phyloP scores from a whole-genome alignment of 2,113 vertebrate species.

The Pterophyllum scalare region DNA sequence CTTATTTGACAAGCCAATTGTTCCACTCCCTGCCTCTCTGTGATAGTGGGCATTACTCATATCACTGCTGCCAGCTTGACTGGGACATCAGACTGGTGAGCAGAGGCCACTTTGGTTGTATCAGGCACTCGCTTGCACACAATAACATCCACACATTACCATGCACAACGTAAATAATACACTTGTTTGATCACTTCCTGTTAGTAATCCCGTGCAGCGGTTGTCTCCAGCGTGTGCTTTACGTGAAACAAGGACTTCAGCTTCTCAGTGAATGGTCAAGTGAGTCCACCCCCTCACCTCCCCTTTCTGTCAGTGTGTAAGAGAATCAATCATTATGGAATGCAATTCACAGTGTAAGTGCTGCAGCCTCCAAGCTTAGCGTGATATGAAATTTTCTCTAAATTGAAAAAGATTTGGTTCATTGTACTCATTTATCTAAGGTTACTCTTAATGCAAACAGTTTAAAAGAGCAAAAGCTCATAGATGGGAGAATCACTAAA shows the following conservation, averaged over 20 bases:
- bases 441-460: neutral
- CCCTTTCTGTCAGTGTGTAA: neutral
- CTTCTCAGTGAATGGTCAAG: slow-evolving; percentile 17
- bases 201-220: slow-evolving; percentile 45
- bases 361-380: neutral
- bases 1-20: slow-evolving; percentile 65
- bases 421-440: neutral
- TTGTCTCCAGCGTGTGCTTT: neutral
- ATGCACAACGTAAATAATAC: slow-evolving; percentile 13
- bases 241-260: slow-evolving; percentile 26
- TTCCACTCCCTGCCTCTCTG: slow-evolving; percentile 53
- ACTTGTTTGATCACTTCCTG: slow-evolving; percentile 47
- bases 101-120: slow-evolving; percentile 36
- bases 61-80: slow-evolving; percentile 61
- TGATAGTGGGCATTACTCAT: slow-evolving; percentile 70
- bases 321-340: slow-evolving; percentile 16
- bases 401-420: neutral
- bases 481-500: neutral
- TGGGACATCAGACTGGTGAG: slow-evolving; percentile 49
- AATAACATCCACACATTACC: slow-evolving; percentile 18
- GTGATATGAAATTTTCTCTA: slow-evolving; percentile 12
- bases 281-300: neutral
- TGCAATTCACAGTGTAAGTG: neutral
- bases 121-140: neutral
- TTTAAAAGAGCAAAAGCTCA: neutral